Evolutionary conservation across 2,113 vertebrate species (phyloP), one percentile per base, ranked within the genome.

Genomic region (Megaceryle torquata): DNA sequence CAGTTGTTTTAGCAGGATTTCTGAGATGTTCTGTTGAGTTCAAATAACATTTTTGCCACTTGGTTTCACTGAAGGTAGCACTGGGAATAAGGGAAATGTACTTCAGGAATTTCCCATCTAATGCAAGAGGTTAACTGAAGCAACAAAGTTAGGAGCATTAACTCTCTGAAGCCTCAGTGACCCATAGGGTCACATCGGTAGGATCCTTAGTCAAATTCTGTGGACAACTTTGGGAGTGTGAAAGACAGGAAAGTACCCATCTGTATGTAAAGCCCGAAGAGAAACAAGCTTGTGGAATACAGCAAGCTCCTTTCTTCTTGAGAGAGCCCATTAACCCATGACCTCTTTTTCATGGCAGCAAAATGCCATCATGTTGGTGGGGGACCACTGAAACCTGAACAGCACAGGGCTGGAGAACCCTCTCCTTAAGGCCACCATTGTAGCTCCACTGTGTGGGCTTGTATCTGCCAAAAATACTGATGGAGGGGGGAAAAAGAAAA

Each of bases 161-260:
- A 64, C 8, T 15, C 46, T 43, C 17, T 50, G 51, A n/a, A 53
- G 29, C 24, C 31, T 48, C 57, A 76, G 3, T 17, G 2, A 0
- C 20, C 65, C 54, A 25, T 2, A 28, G 57, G 29, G 21, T 63
- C 43, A 39, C 18, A 64, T 33, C 81, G 48, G 7, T 2, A 28
- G 25, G 26, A 29, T 29, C 7, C 12, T 25, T 16, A 70, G 31
- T 25, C 10, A 76, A 75, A 54, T 28, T 35, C 35, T 69, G 15
- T 2, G 5, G 37, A 46, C 5, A 10, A 10, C 5, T 53, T 44
- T 37, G 8, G 18, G 25, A 15, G 4, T 0, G 1, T 5, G 28
- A 39, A 28, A 39, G 33, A 44, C 20, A n/a, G 21, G n/a, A n/a
- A 82, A 17, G 35, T 31, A 2, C 15, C 6, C 68, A 44, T 6